A percentile compares a stretch with the other conserved stretches of the same genome.
Evolutionary conservation across 2,797 vertebrate genomes (phyloP).

Genomic region (Amblyopsis hoosieri): DNA sequence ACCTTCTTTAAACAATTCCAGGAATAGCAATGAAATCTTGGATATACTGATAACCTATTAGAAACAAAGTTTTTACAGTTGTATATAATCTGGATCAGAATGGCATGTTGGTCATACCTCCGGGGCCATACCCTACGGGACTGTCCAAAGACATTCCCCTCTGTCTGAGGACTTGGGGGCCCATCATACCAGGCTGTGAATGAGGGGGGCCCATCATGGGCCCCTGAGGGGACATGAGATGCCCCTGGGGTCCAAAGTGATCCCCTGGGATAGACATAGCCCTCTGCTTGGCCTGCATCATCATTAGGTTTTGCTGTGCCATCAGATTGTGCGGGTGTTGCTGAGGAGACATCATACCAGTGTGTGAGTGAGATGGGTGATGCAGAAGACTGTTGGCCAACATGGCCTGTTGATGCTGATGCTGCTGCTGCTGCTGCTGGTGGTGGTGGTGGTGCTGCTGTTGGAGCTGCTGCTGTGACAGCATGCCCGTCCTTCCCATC

Average conservation of each 20-base stretch:
- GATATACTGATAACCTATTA: constrained; percentile 55
- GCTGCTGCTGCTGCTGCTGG: constrained; percentile 47
- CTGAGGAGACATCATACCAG: constrained; percentile 83
- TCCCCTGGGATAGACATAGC: constrained; percentile 88
- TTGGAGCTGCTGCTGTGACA: constrained; percentile 81
- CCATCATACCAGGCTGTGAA: constrained; percentile 92
- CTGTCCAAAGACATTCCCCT: constrained; percentile 94
- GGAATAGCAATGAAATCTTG: constrained; percentile 67
- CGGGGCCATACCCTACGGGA: constrained; percentile 90
- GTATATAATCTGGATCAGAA: constrained; percentile 78
- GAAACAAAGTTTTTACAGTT: constrained; percentile 53
- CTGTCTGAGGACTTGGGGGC: constrained; percentile 90
- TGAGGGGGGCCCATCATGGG: constrained; percentile 89
- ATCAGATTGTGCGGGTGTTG: constrained; percentile 93
- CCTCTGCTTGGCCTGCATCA: constrained; percentile 96
- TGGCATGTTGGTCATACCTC: constrained; percentile 92
- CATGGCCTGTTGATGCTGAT: constrained; percentile 83
- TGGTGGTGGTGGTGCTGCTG: constrained; percentile 75
- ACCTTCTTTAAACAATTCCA: constrained; percentile 58
- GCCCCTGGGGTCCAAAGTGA: constrained; percentile 87
- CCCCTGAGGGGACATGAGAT: constrained; percentile 90
- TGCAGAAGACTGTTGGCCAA: constrained; percentile 85
- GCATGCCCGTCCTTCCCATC: constrained; percentile 93
- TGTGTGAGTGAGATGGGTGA: constrained; percentile 76
- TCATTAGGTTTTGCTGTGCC: constrained; percentile 96